These are phyloP conservation scores for Passer domesticus DNA, from an alignment of 2,113 vertebrate genomes.

Conservation along the genomic window DNA sequence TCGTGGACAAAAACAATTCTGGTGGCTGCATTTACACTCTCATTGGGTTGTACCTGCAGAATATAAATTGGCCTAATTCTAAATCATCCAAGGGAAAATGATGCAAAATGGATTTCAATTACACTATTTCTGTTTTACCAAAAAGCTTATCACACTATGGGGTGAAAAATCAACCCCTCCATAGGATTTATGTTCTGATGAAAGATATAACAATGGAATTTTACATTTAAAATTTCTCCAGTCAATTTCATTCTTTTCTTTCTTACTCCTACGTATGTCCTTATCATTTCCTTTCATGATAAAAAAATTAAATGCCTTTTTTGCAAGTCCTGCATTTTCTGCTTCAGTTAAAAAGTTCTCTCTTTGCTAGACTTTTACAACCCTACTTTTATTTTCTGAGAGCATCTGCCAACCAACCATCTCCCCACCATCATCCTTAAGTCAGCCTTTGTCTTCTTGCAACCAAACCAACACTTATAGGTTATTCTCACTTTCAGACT, in stretches of 20 bases:
- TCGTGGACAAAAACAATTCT: conserved; percentile 42
- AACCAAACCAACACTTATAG: not conserved
- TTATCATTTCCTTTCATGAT: not conserved
- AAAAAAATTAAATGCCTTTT: not conserved
- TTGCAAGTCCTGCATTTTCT: not conserved
- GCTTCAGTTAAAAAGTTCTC: not conserved
- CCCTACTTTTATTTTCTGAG: not conserved
- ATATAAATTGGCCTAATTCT: conserved; percentile 69
- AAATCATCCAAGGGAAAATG: conserved; percentile 62
- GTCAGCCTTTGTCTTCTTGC: not conserved
- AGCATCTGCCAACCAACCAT: not conserved
- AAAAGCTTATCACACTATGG: conserved; percentile 15
- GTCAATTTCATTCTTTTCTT: not conserved
- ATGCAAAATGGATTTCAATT: conserved; percentile 63
- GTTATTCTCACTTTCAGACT: not conserved
- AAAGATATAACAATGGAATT: not conserved
- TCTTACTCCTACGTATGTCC: not conserved
- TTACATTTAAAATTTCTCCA: not conserved
- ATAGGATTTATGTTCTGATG: not conserved
- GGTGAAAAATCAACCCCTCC: conserved; percentile 8
- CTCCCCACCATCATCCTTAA: not conserved
- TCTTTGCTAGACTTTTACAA: not conserved
- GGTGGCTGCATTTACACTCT: conserved; percentile 19
- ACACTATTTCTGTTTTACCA: conserved; percentile 30
- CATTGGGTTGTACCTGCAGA: conserved; percentile 22